Evolutionary conservation across 2,888 invertebrate genomes (phyloP).

Genomic region (Ennomos quercinarius): DNA sequence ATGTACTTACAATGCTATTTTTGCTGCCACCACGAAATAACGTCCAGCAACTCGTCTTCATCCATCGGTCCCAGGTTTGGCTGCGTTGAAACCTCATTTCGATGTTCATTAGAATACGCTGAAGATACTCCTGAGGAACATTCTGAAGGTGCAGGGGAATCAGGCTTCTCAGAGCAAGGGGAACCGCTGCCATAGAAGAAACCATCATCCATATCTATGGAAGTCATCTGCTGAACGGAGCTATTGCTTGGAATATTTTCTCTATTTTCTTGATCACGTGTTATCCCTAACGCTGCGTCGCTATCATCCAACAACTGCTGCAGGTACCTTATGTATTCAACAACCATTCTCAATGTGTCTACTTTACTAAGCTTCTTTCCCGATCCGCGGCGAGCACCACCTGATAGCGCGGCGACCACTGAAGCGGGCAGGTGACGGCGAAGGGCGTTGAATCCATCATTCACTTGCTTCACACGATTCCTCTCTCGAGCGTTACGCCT

Average conservation of each 20-base stretch:
- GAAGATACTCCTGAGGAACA: constrained; percentile 87
- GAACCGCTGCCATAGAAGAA: constrained; percentile 80
- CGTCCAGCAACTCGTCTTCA: constrained; percentile 95
- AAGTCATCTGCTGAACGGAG: constrained; percentile 71
- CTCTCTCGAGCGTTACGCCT: constrained; percentile 97
- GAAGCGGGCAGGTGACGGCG: constrained; percentile 94
- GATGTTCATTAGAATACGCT: constrained; percentile 75
- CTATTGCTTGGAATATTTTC: constrained; percentile 74
- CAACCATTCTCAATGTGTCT: constrained; percentile 95
- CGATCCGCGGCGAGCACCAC: constrained; percentile 89
- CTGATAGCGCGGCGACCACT: constrained; percentile 89
- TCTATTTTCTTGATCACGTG: constrained; percentile 75
- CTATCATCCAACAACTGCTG: constrained; percentile 92
- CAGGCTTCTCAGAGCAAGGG: constrained; percentile 89
- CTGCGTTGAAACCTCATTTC: constrained; percentile 74
- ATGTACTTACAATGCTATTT: constrained; percentile 78
- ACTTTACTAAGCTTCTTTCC: constrained; percentile 95
- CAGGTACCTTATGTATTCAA: constrained; percentile 95
- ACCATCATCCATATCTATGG: constrained; percentile 79
- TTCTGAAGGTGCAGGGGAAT: constrained; percentile 90
- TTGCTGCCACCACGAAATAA: constrained; percentile 94
- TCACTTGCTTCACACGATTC: constrained; percentile 97
- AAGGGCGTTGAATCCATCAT: constrained; percentile 95
- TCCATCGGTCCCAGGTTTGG: constrained; percentile 90
- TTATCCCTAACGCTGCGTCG: constrained; percentile 85